phyloP scores from a whole-genome alignment of 2,888 invertebrate genomes.

The Oithona nana region DNA sequence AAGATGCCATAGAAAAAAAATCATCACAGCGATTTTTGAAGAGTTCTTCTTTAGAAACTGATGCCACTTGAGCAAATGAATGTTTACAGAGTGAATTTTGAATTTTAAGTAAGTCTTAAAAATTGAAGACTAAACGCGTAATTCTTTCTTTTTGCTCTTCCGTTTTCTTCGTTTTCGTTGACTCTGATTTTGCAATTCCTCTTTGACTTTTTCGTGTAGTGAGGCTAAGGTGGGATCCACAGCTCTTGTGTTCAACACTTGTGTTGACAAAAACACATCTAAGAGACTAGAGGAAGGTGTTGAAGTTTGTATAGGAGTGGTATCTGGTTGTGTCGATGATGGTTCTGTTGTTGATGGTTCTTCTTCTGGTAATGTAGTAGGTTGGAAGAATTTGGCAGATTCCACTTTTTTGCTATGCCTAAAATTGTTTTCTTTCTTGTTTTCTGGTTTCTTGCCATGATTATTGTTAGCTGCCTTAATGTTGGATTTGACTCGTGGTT shows the following conservation, averaged over 20 bases:
- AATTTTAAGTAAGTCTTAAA: no score
- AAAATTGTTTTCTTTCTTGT: not conserved
- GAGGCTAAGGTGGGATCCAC: not conserved
- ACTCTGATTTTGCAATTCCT: not conserved
- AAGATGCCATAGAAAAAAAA: not conserved
- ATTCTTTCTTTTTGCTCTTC: not conserved
- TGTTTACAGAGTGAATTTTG: not conserved
- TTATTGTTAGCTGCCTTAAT: not conserved
- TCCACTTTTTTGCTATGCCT: not conserved
- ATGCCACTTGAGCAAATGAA: not conserved
- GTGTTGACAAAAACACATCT: not conserved
- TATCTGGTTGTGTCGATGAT: not conserved
- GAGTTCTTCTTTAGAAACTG: not conserved
- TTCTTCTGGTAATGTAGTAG: not conserved
- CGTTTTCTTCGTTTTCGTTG: not conserved
- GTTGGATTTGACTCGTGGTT: constrained; percentile 14
- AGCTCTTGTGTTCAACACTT: not conserved
- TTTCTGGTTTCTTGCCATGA: not conserved
- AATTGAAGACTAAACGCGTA: no score
- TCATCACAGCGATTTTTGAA: not conserved
- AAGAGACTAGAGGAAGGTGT: not conserved
- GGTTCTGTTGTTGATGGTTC: not conserved
- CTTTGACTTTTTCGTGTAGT: not conserved
- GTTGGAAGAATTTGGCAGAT: not conserved
- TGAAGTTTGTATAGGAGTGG: not conserved